Base-by-base conservation (phyloP, 64 coral and sea anemone genomes). In the Stichodactyla mertensii region DNA sequence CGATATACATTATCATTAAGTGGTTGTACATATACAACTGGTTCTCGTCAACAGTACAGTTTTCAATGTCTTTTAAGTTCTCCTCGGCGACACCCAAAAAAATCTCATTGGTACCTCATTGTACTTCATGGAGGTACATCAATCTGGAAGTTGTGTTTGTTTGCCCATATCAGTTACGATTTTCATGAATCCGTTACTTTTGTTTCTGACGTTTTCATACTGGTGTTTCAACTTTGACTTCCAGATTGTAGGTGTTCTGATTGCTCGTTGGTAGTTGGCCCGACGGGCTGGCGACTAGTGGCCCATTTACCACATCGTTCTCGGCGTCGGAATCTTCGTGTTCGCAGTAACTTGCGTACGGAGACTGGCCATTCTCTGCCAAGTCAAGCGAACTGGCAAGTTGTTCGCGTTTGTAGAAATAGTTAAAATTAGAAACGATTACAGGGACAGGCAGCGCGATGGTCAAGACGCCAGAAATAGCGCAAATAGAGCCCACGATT, bases 341-440 rank as follows among this genome's bases (percentile, higher is more conserved):
- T 7, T 86, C 87, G 26, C 59, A 81, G 51, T 64, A 84, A 16
- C 80, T 84, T 51, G 78, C 62, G 11, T 71, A 85, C 16, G 91
- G 82, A 19, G 80, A 84, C 36, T 97, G 87, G 14, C 91, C 94
- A 36, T 93, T 92, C 52, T 93, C 84, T n/a, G 79, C 77, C 81
- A 90, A 88, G 52, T 97, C 91, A 5, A 92, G 23, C 7, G 90
- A 45, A 27, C 91, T 84, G 53, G 60, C 87, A 24, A 97, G 13
- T 55, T 97, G 91, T 51, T 97, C 94, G 16, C 94, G 85, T 71
- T 97, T 97, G 80, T 97, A 97, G 55, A 97, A 97, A 64, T 93
- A 97, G 81, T 97, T 97, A 81, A 97, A 97, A 61, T 97, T 97
- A 27, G 94, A 97, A 15, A 97, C 94, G 54, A 97, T 97, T 14